Evolutionary conservation across 1,140 invertebrate species (phyloP).

Genomic region (Dryas iulia): DNA sequence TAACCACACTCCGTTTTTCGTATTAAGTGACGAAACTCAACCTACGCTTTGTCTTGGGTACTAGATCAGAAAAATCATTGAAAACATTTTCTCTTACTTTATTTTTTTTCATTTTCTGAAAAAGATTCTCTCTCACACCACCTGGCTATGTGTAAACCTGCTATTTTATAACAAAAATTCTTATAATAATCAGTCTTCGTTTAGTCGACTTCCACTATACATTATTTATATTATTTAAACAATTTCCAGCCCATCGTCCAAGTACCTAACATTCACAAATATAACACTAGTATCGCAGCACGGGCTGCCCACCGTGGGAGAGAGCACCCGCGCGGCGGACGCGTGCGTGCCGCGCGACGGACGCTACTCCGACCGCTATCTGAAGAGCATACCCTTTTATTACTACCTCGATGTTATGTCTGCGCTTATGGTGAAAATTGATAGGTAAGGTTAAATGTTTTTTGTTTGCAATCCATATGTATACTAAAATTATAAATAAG

Average conservation of each 20-base stretch:
- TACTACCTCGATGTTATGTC: conserved; percentile 81
- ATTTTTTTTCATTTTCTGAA: no score
- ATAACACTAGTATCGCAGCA: conserved; percentile 84
- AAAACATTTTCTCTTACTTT: no score
- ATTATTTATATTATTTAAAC: not conserved
- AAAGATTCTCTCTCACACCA: no score
- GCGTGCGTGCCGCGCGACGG: conserved; percentile 77
- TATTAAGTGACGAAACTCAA: no score
- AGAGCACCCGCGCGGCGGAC: conserved; percentile 59
- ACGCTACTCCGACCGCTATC: conserved; percentile 76
- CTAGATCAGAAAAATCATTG: no score
- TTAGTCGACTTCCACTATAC: no score
- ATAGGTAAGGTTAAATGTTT: no score
- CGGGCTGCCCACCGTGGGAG: conserved; percentile 81
- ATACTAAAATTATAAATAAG: not conserved
- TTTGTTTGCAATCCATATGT: not conserved
- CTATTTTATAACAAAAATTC: no score
- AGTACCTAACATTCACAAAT: conserved; percentile 80
- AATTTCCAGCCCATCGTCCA: conserved; percentile 49
- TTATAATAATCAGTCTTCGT: no score
- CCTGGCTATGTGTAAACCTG: no score
- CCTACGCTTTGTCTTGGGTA: no score
- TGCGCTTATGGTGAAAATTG: conserved; percentile 78
- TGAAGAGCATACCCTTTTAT: conserved; percentile 74
- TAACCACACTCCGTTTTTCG: no score